phyloP scores from a whole-genome alignment of 2,797 vertebrate species.

The Catamblyrhynchus diadema region DNA sequence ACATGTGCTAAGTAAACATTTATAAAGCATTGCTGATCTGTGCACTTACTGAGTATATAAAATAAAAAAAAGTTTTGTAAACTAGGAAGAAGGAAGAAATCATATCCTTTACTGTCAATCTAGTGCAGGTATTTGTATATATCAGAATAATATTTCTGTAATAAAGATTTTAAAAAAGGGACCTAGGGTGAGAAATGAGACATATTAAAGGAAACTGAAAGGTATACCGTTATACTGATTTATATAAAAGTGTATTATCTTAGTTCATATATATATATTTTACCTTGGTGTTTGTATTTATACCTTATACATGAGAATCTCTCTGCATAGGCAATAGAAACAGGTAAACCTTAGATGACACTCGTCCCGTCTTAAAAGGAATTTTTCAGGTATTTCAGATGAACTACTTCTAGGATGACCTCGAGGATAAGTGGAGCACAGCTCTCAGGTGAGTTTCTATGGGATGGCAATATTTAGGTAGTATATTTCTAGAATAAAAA shows the following conservation, averaged over 20 bases:
- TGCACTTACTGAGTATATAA: too few species aligned
- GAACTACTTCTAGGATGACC: not conserved
- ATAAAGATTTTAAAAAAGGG: not conserved
- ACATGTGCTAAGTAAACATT: not conserved
- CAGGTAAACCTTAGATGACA: not conserved
- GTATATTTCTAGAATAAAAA: not conserved
- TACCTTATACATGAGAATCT: not conserved
- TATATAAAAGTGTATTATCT: not conserved
- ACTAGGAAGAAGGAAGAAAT: not conserved
- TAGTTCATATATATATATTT: not conserved
- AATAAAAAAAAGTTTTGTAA: not conserved
- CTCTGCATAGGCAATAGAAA: not conserved
- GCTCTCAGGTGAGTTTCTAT: not conserved
- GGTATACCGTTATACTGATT: not conserved
- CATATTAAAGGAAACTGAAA: not conserved
- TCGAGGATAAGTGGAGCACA: not conserved
- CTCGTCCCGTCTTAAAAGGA: not conserved
- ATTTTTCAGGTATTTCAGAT: not conserved
- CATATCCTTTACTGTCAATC: fast-evolving
- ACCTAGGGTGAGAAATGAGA: not conserved
- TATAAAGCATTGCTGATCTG: not conserved
- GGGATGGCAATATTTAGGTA: not conserved
- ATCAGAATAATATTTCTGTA: not conserved
- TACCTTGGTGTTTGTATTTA: not conserved
- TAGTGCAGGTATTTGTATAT: not conserved